These are phyloP conservation scores for Zaprionus capensis DNA, from an alignment of 1,140 invertebrate species.

Conservation along the genomic window DNA sequence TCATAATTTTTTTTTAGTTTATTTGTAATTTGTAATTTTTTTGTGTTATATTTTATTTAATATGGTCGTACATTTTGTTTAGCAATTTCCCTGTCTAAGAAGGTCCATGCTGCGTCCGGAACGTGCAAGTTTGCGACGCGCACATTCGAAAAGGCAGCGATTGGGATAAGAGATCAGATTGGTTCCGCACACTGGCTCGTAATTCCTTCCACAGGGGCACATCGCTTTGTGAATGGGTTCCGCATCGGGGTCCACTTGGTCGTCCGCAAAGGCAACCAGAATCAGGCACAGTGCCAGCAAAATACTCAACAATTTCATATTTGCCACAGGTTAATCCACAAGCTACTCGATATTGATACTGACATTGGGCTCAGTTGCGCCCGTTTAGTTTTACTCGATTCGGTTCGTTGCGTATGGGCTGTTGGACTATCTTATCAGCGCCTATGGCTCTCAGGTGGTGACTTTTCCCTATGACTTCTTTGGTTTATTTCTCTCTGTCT, in stretches of 20 bases:
- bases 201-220: conserved; percentile 85
- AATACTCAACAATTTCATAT: conserved; percentile 64
- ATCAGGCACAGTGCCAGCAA: conserved; percentile 63
- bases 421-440: conserved; percentile 62
- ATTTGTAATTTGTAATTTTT: conserved; percentile 6
- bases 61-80: conserved; percentile 9
- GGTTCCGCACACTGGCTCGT: conserved; percentile 85
- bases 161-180: conserved; percentile 85
- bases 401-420: neutral
- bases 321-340: conserved; percentile 60
- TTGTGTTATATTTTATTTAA: conserved; percentile 31
- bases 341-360: conserved; percentile 54
- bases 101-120: conserved; percentile 67
- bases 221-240: neutral
- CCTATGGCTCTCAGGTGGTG: neutral
- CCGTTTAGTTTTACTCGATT: conserved; percentile 25
- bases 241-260: conserved; percentile 9
- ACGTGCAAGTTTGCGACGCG: conserved; percentile 46
- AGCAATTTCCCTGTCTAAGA: conserved; percentile 65
- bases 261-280: conserved; percentile 35
- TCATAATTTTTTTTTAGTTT: neutral
- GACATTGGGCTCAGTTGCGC: conserved; percentile 36
- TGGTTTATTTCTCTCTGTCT: neutral
- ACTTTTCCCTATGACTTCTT: neutral
- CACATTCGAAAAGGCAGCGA: conserved; percentile 85